phyloP scores from a whole-genome alignment of 2,797 vertebrate species.

The Mormyrops boulengeri region DNA sequence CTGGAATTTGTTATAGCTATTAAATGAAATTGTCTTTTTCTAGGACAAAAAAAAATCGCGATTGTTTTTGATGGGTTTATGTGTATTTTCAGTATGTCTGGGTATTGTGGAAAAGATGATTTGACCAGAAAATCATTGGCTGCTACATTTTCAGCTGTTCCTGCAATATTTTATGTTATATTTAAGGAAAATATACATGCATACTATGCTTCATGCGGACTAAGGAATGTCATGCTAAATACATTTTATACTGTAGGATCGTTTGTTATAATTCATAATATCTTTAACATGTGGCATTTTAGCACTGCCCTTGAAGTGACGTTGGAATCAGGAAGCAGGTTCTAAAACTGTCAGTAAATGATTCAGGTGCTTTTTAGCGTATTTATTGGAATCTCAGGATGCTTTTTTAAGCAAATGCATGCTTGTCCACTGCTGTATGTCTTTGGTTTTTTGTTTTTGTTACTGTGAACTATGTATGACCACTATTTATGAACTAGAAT shows the following conservation, averaged over 20 bases:
- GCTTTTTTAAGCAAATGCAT: not conserved
- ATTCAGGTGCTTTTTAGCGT: not conserved
- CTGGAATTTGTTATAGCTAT: not conserved
- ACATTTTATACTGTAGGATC: not conserved
- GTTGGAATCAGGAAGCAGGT: constrained; percentile 2
- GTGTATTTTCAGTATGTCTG: not conserved
- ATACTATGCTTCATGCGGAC: not conserved
- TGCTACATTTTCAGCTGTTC: not conserved
- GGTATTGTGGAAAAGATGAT: not conserved
- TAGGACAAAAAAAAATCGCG: not conserved
- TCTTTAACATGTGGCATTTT: constrained; percentile 16
- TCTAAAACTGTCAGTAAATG: constrained; percentile 11
- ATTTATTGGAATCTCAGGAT: not conserved
- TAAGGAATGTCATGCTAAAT: not conserved
- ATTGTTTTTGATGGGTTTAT: not conserved
- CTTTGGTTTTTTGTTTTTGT: not conserved
- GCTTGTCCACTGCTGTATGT: not conserved
- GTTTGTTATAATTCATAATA: not conserved
- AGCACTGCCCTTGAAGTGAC: not conserved
- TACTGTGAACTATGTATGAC: not conserved
- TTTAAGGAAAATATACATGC: not conserved
- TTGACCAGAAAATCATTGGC: constrained; percentile 1
- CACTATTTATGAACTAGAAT: not conserved
- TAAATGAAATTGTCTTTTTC: not conserved
- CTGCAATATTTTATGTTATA: not conserved